phyloP scores from a whole-genome alignment of 2,113 vertebrate genomes.

The Thunnus thynnus region DNA sequence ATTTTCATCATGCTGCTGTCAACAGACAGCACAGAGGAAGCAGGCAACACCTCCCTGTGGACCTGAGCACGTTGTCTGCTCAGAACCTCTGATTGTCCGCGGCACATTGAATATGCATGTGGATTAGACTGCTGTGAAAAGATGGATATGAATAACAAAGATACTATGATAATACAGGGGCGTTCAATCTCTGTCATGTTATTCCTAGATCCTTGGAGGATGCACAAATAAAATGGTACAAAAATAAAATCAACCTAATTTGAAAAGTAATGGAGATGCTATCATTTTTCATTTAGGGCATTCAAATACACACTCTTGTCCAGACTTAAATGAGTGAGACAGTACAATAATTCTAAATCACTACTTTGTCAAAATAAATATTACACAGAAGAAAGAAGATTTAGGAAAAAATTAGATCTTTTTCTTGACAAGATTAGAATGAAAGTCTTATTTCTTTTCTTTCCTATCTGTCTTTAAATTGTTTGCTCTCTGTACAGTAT shows the following conservation, averaged over 20 bases:
- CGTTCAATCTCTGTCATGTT: constrained; percentile 55
- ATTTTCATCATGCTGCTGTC: constrained; percentile 55
- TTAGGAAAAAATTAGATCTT: not conserved
- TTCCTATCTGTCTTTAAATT: constrained; percentile 34
- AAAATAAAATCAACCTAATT: constrained; percentile 52
- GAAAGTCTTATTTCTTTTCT: constrained; percentile 25
- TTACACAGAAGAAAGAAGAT: constrained; percentile 22
- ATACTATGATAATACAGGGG: constrained; percentile 38
- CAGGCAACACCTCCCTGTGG: constrained; percentile 54
- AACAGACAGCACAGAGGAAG: constrained; percentile 61
- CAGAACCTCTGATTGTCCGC: constrained; percentile 60
- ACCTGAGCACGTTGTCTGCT: constrained; percentile 53
- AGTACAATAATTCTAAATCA: constrained; percentile 21
- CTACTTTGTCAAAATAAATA: constrained; percentile 43
- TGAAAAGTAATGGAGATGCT: constrained; percentile 26
- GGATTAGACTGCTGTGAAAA: constrained; percentile 58
- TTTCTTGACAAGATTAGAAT: constrained; percentile 37
- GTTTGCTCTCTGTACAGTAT: constrained; percentile 42
- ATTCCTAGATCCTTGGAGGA: constrained; percentile 33
- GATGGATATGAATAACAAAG: constrained; percentile 71
- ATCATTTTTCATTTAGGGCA: constrained; percentile 16
- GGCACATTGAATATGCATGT: constrained; percentile 59
- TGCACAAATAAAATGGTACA: constrained; percentile 29
- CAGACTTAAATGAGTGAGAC: constrained; percentile 33
- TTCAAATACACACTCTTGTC: not conserved